Percentiles rank a stretch among this genome's conserved stretches.
Conservation (phyloP, 2,888 invertebrate genomes). For the Athrips mouffetella region DNA sequence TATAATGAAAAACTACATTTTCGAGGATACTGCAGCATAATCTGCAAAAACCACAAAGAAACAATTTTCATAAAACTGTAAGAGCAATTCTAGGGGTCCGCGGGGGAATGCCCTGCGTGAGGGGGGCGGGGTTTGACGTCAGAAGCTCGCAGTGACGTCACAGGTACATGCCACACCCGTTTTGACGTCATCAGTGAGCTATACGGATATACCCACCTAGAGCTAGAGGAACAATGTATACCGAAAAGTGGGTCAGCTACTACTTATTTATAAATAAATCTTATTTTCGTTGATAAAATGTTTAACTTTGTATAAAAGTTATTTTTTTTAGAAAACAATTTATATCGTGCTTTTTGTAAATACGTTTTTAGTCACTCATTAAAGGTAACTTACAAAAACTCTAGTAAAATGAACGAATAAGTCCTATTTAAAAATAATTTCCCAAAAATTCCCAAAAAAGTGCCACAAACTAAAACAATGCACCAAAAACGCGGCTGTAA, state of each 20-base stretch:
- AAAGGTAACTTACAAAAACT: too few relatives aligned
- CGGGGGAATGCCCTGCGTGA: slow-evolving; percentile 28
- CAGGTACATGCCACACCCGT: slow-evolving; percentile 69
- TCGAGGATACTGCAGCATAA: slow-evolving; percentile 23
- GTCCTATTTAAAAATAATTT: background rate
- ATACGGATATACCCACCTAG: background rate
- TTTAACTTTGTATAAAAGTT: too few relatives aligned
- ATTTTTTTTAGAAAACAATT: too few relatives aligned
- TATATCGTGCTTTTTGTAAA: too few relatives aligned
- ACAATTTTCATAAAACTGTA: slow-evolving; percentile 60
- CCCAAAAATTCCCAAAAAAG: background rate
- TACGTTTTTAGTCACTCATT: too few relatives aligned
- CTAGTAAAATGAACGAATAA: too few relatives aligned
- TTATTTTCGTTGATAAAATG: too few relatives aligned
- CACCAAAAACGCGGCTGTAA: slow-evolving; percentile 46
- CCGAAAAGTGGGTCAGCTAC: background rate
- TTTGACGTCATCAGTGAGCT: slow-evolving; percentile 63
- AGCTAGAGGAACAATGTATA: background rate
- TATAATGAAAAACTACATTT: slow-evolving; percentile 17
- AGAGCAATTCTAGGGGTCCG: slow-evolving; percentile 46
- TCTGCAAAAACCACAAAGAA: slow-evolving; percentile 41
- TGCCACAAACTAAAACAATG: slow-evolving; percentile 33
- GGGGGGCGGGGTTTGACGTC: slow-evolving; percentile 65
- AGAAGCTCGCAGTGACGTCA: slow-evolving; percentile 74
- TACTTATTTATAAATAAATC: background rate